A percentile compares a stretch with the other conserved stretches of the same genome.
These are phyloP conservation scores for Urocyon cinereoargenteus DNA, from an alignment of 2,797 vertebrate species.

Conservation along the genomic window DNA sequence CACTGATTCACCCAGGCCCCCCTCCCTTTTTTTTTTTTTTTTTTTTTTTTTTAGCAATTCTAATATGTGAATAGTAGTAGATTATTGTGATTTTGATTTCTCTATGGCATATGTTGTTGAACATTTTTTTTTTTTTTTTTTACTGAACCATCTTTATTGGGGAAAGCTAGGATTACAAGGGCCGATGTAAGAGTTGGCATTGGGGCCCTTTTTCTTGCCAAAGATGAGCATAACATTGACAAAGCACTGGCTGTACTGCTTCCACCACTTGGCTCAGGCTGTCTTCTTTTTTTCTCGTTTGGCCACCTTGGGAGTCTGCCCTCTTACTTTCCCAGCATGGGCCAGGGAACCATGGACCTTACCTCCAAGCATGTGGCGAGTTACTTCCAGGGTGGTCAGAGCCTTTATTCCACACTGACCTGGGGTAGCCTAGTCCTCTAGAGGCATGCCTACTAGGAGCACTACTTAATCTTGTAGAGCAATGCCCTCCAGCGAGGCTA, in stretches of 20 bases:
- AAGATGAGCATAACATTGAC: neutral
- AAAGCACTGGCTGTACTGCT: neutral
- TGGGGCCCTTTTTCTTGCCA: neutral
- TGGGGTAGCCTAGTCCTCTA: neutral
- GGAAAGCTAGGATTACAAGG: neutral
- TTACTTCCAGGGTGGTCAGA: neutral
- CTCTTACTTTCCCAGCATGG: neutral
- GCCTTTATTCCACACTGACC: neutral
- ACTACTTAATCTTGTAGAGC: neutral
- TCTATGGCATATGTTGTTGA: neutral
- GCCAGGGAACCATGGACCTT: neutral
- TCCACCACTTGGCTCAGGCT: neutral
- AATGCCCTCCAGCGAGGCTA: neutral
- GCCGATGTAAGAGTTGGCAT: neutral
- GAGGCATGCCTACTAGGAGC: neutral
- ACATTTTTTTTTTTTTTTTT: neutral
- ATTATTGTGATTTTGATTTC: neutral
- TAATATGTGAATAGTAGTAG: neutral
- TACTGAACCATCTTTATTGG: neutral
- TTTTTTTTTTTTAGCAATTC: neutral
- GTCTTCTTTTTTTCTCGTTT: neutral
- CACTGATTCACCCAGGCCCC: too few species aligned
- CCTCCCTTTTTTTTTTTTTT: neutral
- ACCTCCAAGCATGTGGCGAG: neutral
- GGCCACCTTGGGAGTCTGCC: neutral